A percentile compares a stretch with the other conserved stretches of the same genome.
These are phyloP conservation scores for Orthosia gracilis DNA, from an alignment of 2,888 invertebrate genomes.

Conservation along the genomic window DNA sequence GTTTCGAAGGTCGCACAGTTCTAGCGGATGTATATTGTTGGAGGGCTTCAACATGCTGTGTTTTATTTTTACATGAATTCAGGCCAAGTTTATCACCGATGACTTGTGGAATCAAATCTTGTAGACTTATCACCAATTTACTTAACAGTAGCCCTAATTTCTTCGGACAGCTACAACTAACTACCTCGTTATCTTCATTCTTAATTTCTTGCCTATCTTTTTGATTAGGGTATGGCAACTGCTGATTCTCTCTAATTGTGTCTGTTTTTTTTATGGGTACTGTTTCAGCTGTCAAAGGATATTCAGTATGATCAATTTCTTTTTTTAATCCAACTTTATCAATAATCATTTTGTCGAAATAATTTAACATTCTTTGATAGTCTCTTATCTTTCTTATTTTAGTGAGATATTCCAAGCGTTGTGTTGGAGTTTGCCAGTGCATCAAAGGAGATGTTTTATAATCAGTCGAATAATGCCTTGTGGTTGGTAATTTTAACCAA, in stretches of 20 bases:
- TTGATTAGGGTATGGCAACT: conserved; percentile 2
- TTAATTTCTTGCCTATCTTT: background rate
- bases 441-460: conserved; percentile 79
- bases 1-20: conserved; percentile 1
- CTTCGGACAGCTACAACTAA: conserved; percentile 75
- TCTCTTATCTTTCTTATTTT: conserved; percentile 83
- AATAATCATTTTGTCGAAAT: conserved; percentile 83
- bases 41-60: background rate
- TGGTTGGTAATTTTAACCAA: conserved; percentile 75
- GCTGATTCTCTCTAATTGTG: conserved; percentile 23
- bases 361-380: conserved; percentile 81
- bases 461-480: conserved; percentile 75
- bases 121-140: conserved; percentile 73
- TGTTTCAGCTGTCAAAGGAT: conserved; percentile 22
- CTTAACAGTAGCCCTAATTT: conserved; percentile 69
- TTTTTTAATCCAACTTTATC: conserved; percentile 70
- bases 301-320: conserved; percentile 65
- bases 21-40: background rate
- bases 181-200: background rate
- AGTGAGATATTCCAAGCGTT: conserved; percentile 82
- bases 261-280: conserved; percentile 26
- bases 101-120: conserved; percentile 70
- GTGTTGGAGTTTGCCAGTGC: conserved; percentile 75
- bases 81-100: conserved; percentile 9
- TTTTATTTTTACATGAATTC: conserved; percentile 5